Evolutionary conservation across 2,797 vertebrate species (phyloP).

Genomic region (Apodemus agrarius): DNA sequence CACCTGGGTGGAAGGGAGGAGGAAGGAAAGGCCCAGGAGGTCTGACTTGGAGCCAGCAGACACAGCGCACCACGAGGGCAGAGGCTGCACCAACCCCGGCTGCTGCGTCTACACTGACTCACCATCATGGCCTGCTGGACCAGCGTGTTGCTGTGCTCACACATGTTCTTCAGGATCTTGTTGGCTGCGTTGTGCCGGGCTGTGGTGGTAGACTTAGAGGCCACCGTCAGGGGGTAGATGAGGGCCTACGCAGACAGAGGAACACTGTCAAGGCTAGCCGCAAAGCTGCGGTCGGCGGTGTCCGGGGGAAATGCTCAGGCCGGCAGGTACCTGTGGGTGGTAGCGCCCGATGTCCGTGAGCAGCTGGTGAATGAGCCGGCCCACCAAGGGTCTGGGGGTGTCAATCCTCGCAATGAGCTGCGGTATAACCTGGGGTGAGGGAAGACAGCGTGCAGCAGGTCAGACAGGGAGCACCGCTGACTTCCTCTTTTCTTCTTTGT

Average conservation of each 20-base stretch:
- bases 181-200: conserved; percentile 99
- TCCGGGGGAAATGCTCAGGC: rapidly evolving
- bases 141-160: conserved; percentile 98
- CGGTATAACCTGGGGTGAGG: conserved; percentile 94
- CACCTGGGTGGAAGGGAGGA: conserved; percentile 88
- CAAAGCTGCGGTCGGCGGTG: not conserved
- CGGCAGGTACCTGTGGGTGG: conserved; percentile 93
- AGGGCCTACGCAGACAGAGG: conserved; percentile 90
- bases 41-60: not conserved
- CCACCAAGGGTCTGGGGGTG: conserved; percentile 96
- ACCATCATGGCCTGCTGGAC: conserved; percentile 99
- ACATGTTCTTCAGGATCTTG: conserved; percentile 99
- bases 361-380: conserved; percentile 98
- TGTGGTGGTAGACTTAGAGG: conserved; percentile 98
- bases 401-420: conserved; percentile 99
- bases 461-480: not conserved
- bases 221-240: conserved; percentile 98
- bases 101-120: conserved; percentile 83
- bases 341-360: conserved; percentile 98
- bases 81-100: not conserved
- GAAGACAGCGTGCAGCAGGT: rapidly evolving
- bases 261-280: not conserved
- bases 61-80: not conserved
- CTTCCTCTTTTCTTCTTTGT: not conserved
- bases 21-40: not conserved